Evolutionary conservation across 2,113 vertebrate genomes (phyloP), one percentile per base, ranked within the genome.

Genomic region (Etheostoma cragini): DNA sequence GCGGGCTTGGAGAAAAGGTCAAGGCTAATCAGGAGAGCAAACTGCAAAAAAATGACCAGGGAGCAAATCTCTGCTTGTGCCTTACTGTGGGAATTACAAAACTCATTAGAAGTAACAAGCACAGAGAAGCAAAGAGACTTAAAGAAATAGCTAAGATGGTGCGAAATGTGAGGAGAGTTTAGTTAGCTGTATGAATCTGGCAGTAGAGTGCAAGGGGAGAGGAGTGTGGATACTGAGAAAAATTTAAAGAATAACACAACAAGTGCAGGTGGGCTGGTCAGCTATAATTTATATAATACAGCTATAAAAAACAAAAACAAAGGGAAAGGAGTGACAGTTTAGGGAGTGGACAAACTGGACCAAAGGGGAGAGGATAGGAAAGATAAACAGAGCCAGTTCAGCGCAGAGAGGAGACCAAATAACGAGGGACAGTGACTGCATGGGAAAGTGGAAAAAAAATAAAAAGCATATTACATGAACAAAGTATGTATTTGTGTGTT

Each of bases 1-100:
- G 30, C 7, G 19, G 33, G 62, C 46, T 17, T 13, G 47, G 12
- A 1, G 1, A 54, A 70, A 76, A 82, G 80, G 81, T 81, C 76
- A 70, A 54, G 64, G 64, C 67, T 71, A 72, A 70, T 66, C 6
- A 63, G 70, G 64, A 80, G 57, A 49, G 22, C 38, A 77, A 86
- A 83, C 57, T 70, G 56, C 42, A 67, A 63, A 58, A 58, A 42
- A 68, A 67, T 56, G 56, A 81, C 67, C 47, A 10, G 57, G 70
- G 58, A 45, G 57, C 66, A 69, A 69, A 73, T 69, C 80, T 78
- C 33, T 56, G 72, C 74, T 53, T 70, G 72, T 72, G 8, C 7
- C 15, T 5, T 0, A 61, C 57, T 77, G 76, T 80, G 74, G 80
- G 63, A 83, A 86, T 45, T 15, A 15, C 12, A 42, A 42, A 42